Evolutionary conservation across 2,888 invertebrate genomes (phyloP).

Genomic region (Mythimna lalbum): DNA sequence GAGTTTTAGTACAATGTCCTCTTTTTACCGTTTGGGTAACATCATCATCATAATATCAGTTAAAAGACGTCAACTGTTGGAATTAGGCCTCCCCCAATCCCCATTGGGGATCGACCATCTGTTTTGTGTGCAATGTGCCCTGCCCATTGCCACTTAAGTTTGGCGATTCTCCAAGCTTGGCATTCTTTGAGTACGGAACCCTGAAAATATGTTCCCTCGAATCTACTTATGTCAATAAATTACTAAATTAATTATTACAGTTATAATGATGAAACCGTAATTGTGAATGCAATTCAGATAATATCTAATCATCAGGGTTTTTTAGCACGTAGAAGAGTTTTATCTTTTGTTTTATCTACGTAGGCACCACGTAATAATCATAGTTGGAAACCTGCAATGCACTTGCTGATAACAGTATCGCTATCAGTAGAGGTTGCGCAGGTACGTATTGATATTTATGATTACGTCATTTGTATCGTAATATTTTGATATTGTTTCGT

Average conservation of each 20-base stretch:
- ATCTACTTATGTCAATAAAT: not conserved
- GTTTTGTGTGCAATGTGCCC: no score
- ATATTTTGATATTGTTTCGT: constrained; percentile 13
- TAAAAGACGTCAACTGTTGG: no score
- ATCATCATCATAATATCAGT: no score
- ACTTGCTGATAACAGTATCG: constrained; percentile 25
- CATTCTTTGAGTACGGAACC: no score
- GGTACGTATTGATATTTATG: not conserved
- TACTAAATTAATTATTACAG: constrained; percentile 1
- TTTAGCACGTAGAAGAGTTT: constrained; percentile 31
- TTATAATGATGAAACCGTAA: constrained; percentile 4
- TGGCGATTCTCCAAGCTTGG: no score
- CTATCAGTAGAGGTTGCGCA: not conserved
- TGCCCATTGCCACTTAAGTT: no score
- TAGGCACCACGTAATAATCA: constrained; percentile 1
- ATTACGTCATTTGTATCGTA: constrained; percentile 7
- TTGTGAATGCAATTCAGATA: not conserved
- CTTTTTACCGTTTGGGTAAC: no score
- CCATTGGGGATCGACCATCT: no score
- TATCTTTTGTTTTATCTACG: constrained; percentile 24
- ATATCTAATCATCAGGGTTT: constrained; percentile 4
- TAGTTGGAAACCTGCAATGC: constrained; percentile 26
- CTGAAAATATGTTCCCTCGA: not conserved
- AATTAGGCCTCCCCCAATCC: no score
- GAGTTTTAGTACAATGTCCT: no score